phyloP scores from a whole-genome alignment of 2,113 vertebrate genomes.

The Nipponia nippon region DNA sequence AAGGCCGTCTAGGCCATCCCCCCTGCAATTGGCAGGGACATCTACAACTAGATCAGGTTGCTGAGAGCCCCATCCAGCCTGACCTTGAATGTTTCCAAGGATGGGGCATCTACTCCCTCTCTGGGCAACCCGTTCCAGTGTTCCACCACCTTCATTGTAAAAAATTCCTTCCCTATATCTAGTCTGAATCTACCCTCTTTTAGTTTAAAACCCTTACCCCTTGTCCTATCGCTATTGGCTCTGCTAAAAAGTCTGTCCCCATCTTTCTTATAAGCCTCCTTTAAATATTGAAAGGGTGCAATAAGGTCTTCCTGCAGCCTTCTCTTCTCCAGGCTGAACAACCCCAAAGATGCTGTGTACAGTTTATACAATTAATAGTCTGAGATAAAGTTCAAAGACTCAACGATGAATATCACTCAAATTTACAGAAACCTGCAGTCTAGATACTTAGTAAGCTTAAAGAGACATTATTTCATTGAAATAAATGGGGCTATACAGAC shows the following conservation, averaged over 20 bases:
- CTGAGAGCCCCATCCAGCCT: too few relatives aligned
- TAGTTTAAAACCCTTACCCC: too few relatives aligned
- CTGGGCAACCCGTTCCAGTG: too few relatives aligned
- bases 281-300: neutral
- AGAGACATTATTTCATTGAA: neutral
- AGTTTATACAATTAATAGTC: neutral
- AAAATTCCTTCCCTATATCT: too few relatives aligned
- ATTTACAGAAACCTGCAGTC: neutral
- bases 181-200: too few relatives aligned
- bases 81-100: too few relatives aligned
- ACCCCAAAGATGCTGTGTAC: neutral
- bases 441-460: neutral
- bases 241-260: neutral
- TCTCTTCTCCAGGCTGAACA: neutral
- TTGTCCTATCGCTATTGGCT: too few relatives aligned
- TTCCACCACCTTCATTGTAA: too few relatives aligned
- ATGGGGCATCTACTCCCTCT: too few relatives aligned
- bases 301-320: neutral
- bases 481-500: neutral
- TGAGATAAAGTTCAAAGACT: slow-evolving; percentile 20
- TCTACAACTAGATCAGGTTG: too few relatives aligned
- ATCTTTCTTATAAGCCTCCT: neutral
- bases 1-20: too few relatives aligned
- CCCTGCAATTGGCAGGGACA: too few relatives aligned
- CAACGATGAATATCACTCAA: neutral